These are phyloP conservation scores for Emydocephalus ijimae DNA, from an alignment of 2,113 vertebrate species.

Conservation along the genomic window DNA sequence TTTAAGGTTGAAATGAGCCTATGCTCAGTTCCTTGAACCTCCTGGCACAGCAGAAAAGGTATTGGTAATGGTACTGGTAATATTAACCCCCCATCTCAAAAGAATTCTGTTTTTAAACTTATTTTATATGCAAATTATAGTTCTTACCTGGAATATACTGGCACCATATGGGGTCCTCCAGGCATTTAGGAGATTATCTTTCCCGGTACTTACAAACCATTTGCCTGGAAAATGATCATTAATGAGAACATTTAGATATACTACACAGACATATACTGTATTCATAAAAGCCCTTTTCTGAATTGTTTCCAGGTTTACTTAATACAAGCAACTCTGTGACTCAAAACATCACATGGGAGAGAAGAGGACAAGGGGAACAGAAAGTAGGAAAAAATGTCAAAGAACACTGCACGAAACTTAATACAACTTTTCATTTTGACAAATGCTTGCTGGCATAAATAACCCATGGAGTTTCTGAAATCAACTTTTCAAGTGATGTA, in stretches of 20 bases:
- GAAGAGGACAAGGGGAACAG: background rate
- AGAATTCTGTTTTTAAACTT: background rate
- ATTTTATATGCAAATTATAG: background rate
- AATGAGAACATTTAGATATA: background rate
- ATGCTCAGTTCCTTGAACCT: background rate
- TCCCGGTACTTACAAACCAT: conserved; percentile 87
- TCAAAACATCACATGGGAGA: background rate
- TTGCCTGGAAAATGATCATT: conserved; percentile 68
- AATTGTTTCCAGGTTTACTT: background rate
- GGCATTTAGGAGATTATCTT: conserved; percentile 98
- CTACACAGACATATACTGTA: background rate
- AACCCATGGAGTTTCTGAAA: background rate
- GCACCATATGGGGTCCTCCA: conserved; percentile 99
- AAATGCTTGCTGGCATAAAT: background rate
- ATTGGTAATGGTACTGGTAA: background rate
- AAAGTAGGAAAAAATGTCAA: background rate
- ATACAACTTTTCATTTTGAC: background rate
- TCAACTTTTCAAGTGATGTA: background rate
- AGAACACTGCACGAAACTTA: background rate
- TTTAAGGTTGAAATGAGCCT: background rate
- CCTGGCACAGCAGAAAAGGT: background rate
- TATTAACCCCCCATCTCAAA: too few species aligned
- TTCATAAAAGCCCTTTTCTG: background rate
- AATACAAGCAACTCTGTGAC: background rate
- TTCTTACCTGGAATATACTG: conserved; percentile 96